Evolutionary conservation across 1,140 invertebrate species (phyloP), one percentile per base, ranked within the genome.

Genomic region (Drosophila cardini): DNA sequence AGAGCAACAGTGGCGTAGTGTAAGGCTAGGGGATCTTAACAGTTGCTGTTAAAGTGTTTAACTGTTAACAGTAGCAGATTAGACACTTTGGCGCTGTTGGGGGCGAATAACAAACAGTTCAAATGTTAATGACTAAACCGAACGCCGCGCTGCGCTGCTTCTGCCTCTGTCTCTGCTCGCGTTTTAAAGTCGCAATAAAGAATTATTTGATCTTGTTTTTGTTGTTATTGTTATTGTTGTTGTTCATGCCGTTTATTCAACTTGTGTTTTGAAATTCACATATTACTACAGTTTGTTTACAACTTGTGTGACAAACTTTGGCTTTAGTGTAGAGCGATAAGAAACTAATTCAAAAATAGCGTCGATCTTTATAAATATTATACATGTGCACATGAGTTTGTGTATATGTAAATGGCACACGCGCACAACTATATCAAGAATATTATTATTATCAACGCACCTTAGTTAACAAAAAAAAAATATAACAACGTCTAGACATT

Each of bases 151-250:
- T 46, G 2, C 36, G 46, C 60, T 62, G 34, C 26, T 21, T 30
- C 45, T 36, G 58, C 34, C 9, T 15, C 7, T 34, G 15, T 11
- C 45, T 32, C 32, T 48, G 43, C 40, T 52, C 36, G 36, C 76
- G 52, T 76, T 85, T 82, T 67, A 68, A 64, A 85, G 82, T 87
- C 83, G 82, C 75, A 85, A 85, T 85, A 78, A 77, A 87, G 46
- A 76, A 86, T 67, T 67, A 62, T 58, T 40, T 72, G 42, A 26
- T 26, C 21, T 4, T 26, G 21, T 26, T 26, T 3, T 26, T 26
- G 5, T 64, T 43, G 34, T 61, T 61, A 38, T 43, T 26, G 21
- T 26, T 26, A 26, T 64, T 43, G 34, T 61, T 61, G 46, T 43
- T 55, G 45, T 52, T 26, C 4, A 43, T 68, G 21, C 15, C 56